A percentile compares a stretch with the other conserved stretches of the same genome.
Conservation (phyloP, 1,140 invertebrate genomes). For the Archegozetes longisetosus region DNA sequence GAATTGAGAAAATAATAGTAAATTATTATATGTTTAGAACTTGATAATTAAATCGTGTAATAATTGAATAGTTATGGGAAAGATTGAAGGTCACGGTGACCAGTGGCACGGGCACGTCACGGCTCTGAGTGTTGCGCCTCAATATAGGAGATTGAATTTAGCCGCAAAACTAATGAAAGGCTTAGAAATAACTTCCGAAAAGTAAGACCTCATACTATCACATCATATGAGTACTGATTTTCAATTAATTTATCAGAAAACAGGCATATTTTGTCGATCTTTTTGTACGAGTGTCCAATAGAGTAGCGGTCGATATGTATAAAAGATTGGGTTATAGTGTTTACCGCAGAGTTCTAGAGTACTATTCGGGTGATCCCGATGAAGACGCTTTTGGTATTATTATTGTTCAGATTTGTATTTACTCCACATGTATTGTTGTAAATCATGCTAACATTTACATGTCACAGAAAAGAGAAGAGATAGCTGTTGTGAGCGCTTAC, state of each 20-base stretch:
- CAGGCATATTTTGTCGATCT: conserved; percentile 95
- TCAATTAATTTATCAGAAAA: conserved; percentile 49
- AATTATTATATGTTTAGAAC: conserved; percentile 4
- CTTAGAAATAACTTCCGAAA: conserved; percentile 88
- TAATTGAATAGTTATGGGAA: conserved; percentile 78
- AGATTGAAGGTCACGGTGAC: conserved; percentile 83
- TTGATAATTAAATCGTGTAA: conserved; percentile 18
- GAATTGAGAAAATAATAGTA: too few relatives aligned
- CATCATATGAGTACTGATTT: neutral
- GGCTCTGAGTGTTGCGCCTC: conserved; percentile 86
- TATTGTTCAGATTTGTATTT: too few relatives aligned
- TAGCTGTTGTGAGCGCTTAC: too few relatives aligned
- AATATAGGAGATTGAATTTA: conserved; percentile 73
- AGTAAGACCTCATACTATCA: conserved; percentile 38
- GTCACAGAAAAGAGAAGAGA: too few relatives aligned
- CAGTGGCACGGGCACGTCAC: conserved; percentile 99
- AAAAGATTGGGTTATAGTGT: conserved; percentile 90
- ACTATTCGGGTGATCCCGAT: conserved; percentile 91
- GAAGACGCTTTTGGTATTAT: conserved; percentile 89
- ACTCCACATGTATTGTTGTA: too few relatives aligned
- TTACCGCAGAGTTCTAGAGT: conserved; percentile 86
- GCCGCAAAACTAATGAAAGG: conserved; percentile 88
- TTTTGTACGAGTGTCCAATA: conserved; percentile 93
- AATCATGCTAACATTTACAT: too few relatives aligned
- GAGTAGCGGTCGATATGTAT: conserved; percentile 96